A percentile compares a stretch with the other conserved stretches of the same genome.
Conservation (phyloP, 2,888 invertebrate genomes). For the Blera fallax region DNA sequence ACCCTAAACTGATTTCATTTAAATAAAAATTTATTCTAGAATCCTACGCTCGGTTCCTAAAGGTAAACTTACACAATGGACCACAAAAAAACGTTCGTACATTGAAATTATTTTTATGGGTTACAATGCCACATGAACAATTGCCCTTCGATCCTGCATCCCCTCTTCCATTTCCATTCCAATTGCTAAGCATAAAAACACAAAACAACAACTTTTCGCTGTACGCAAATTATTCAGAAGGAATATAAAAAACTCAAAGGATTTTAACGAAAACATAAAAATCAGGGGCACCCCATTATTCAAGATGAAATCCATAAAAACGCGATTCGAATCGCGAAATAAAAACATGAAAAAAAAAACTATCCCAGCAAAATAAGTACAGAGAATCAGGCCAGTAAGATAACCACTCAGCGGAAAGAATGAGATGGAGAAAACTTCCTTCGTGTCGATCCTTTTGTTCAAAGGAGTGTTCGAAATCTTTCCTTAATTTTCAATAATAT, state of each 20-base stretch:
- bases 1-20: conserved; percentile 44
- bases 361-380: background rate
- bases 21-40: conserved; percentile 30
- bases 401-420: conserved; percentile 27
- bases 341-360: background rate
- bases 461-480: conserved; percentile 14
- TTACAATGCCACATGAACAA: conserved; percentile 43
- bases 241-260: background rate
- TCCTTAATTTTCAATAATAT: conserved; percentile 34
- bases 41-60: background rate
- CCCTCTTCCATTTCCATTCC: conserved; percentile 15
- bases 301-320: conserved; percentile 3
- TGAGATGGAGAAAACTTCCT: conserved; percentile 43
- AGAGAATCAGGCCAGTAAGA: background rate
- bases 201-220: background rate
- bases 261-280: background rate
- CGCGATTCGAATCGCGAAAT: conserved; percentile 32
- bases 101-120: background rate
- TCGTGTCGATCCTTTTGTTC: conserved; percentile 60
- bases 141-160: background rate
- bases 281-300: conserved; percentile 24
- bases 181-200: conserved; percentile 6
- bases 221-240: conserved; percentile 45
- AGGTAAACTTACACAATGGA: conserved; percentile 17
- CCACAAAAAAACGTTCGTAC: background rate